Evolutionary conservation across 2,888 invertebrate genomes (phyloP), one percentile per base, ranked within the genome.

Genomic region (Cosmia trapezina): DNA sequence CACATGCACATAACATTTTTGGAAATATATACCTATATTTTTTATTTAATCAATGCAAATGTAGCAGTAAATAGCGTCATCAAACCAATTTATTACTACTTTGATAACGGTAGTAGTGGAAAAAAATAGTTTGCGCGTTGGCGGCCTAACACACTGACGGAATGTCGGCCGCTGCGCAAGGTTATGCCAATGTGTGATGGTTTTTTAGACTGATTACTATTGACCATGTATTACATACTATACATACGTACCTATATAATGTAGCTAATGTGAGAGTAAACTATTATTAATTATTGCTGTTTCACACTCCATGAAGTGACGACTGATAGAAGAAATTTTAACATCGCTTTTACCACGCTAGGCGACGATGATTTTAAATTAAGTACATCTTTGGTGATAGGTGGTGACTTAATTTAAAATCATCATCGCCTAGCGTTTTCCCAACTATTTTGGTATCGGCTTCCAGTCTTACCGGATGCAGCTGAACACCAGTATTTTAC

Each of bases 51-150:
- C 70, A 84, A 89, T 87, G 83, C 85, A 87, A 86, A 87, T 83
- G 78, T 89, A 89, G 86, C 88, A 89, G 89, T 88, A 88, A 89
- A 90, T 84, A 87, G 74, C 80, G 73, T 85, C 83, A 79, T 83
- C 86, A 84, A 87, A 86, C 81, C 73, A 87, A 86, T 87, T 88
- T 88, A 88, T 88, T 81, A 82, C 79, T 78, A 78, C 79, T 83
- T 83, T 83, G 81, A 86, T 90, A 90, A 90, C 90, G 90, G 90
- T 89, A 85, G 80, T 83, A 59, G 70, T 74, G 66, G 78, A 81
- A 88, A 89, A 89, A 89, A 88, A 86, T 70, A 84, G 83, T 88
- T 87, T 85, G 81, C 78, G 82, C 67, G 78, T 78, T 81, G 82
- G 81, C 78, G 81, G 78, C 81, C 76, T 81, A 84, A 76, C 73